A percentile compares a stretch with the other conserved stretches of the same genome.
phyloP scores from a whole-genome alignment of 1,140 invertebrate genomes.

The Trichoplusia ni region DNA sequence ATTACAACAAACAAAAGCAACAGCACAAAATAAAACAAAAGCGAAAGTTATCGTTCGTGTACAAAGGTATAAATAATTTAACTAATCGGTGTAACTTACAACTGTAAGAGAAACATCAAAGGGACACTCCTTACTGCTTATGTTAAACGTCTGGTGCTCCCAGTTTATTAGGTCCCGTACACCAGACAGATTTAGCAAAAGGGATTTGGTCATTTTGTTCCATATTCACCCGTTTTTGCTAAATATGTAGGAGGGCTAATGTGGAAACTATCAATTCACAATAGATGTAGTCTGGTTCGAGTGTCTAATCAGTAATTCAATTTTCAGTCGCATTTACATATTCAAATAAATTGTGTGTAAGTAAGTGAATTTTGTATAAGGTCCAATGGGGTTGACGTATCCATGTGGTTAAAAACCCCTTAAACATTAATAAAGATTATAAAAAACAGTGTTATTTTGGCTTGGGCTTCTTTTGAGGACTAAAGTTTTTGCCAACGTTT shows the following conservation, averaged over 20 bases:
- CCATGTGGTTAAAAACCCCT: too few species aligned
- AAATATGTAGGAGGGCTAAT: neutral
- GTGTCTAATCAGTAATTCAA: too few species aligned
- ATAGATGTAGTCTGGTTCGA: too few species aligned
- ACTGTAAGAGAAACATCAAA: neutral
- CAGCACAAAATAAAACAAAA: constrained; percentile 1
- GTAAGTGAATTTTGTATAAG: too few species aligned
- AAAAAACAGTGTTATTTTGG: too few species aligned
- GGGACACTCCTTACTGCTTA: neutral
- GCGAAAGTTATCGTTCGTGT: constrained; percentile 1
- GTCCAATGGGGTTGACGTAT: too few species aligned
- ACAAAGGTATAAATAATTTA: constrained; percentile 3
- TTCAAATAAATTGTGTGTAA: too few species aligned
- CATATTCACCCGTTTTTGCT: neutral
- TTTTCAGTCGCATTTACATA: too few species aligned
- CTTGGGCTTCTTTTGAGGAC: too few species aligned
- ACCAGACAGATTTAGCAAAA: neutral
- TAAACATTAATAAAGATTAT: too few species aligned
- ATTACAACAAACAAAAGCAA: neutral
- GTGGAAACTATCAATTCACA: neutral
- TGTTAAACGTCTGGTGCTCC: neutral
- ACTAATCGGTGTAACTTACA: neutral
- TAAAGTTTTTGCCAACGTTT: too few species aligned
- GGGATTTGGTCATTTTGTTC: neutral
- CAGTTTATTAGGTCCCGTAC: constrained; percentile 8